These are phyloP conservation scores for Protaetia brevitarsis DNA, from an alignment of 1,140 invertebrate species.

Conservation along the genomic window DNA sequence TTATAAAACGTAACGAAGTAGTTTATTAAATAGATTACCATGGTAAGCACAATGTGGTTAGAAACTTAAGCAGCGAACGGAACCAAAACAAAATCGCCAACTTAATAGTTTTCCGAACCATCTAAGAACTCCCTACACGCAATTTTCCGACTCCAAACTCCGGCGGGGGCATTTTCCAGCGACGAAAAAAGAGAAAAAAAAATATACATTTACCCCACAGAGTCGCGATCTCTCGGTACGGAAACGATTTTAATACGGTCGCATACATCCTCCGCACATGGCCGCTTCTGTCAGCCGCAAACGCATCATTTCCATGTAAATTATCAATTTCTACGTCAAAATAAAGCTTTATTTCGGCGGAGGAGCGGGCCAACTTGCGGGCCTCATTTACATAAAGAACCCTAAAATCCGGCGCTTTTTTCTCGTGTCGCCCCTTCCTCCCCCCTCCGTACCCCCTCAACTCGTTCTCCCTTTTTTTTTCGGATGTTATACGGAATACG, in stretches of 20 bases:
- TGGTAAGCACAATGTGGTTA: too few relatives aligned
- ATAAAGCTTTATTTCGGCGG: slow-evolving; percentile 7
- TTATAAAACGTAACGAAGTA: too few relatives aligned
- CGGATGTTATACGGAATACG: not conserved
- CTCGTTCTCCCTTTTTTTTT: too few relatives aligned
- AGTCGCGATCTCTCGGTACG: not conserved
- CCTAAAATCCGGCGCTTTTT: not conserved
- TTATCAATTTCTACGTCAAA: slow-evolving; percentile 11
- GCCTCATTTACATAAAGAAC: slow-evolving; percentile 1
- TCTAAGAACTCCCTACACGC: too few relatives aligned
- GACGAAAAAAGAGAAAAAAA: too few relatives aligned
- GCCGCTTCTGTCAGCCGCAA: slow-evolving; percentile 12
- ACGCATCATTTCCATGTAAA: slow-evolving; percentile 14
- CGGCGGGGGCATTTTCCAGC: too few relatives aligned
- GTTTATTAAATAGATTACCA: too few relatives aligned
- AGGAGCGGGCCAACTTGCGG: not conserved
- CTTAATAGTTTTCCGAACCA: too few relatives aligned
- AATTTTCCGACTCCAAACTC: too few relatives aligned
- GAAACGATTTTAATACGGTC: not conserved
- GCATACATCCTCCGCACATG: slow-evolving; percentile 12
- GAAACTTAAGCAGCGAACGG: too few relatives aligned
- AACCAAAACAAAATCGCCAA: too few relatives aligned
- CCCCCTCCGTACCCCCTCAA: too few relatives aligned
- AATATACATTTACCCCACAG: not conserved
- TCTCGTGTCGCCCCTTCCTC: not conserved